A percentile compares a stretch with the other conserved stretches of the same genome.
Evolutionary conservation across 2,113 vertebrate species (phyloP).

Genomic region (Struthio camelus): DNA sequence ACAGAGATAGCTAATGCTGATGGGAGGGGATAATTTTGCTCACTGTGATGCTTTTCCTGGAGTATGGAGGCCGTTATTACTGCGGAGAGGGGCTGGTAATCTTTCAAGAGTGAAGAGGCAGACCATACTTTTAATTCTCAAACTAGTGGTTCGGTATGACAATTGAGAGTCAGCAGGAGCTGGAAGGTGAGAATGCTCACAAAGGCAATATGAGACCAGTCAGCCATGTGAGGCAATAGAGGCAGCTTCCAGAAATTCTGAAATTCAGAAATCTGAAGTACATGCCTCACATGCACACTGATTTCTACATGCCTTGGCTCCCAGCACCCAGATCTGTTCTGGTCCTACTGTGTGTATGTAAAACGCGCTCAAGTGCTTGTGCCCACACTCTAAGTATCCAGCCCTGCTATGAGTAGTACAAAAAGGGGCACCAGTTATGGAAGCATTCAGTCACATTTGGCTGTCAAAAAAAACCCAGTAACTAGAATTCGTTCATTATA

Average conservation of each 20-base stretch:
- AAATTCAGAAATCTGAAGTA: neutral
- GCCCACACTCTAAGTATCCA: neutral
- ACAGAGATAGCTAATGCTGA: constrained; percentile 24
- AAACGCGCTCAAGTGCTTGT: neutral
- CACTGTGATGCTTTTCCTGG: neutral
- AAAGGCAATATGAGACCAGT: neutral
- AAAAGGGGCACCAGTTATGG: neutral
- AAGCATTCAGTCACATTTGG: neutral
- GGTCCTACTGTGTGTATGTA: neutral
- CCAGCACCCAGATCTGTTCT: neutral
- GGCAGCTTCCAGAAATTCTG: neutral
- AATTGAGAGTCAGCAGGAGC: neutral
- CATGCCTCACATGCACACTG: neutral
- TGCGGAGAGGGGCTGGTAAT: neutral
- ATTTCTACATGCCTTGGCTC: neutral
- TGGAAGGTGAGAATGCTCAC: neutral
- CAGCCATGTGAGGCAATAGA: neutral
- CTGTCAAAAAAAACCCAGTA: neutral
- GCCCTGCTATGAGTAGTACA: fast-evolving
- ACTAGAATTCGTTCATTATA: neutral
- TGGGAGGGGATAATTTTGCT: neutral
- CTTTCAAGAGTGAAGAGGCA: neutral
- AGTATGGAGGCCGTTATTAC: neutral
- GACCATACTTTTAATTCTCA: neutral
- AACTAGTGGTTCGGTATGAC: neutral